phyloP scores from a whole-genome alignment of 2,113 vertebrate species.

The Nyctibius bracteatus region DNA sequence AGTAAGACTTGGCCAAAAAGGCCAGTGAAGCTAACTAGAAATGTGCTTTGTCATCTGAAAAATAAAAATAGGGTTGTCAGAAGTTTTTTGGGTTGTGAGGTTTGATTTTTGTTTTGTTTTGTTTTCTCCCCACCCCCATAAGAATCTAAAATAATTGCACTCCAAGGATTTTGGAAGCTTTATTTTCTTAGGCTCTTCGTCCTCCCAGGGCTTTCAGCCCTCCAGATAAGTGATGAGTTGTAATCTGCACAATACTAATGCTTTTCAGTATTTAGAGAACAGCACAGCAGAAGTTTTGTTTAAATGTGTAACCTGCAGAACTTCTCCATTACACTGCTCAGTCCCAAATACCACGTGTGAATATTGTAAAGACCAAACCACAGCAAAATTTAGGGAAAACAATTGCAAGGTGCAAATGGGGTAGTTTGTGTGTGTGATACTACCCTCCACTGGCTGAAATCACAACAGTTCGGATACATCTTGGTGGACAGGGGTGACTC shows the following conservation, averaged over 20 bases:
- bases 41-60: not conserved
- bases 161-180: not conserved
- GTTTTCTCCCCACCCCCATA: not conserved
- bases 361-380: not conserved
- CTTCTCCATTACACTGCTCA: not conserved
- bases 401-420: not conserved
- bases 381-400: not conserved
- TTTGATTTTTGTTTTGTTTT: not conserved
- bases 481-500: not conserved
- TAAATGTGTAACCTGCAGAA: not conserved
- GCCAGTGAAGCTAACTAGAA: not conserved
- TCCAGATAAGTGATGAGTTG: not conserved
- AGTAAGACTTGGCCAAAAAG: not conserved
- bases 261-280: not conserved
- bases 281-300: not conserved
- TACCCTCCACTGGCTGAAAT: not conserved
- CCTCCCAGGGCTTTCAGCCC: not conserved
- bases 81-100: not conserved
- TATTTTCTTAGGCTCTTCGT: not conserved
- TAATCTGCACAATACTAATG: not conserved
- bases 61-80: not conserved
- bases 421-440: not conserved
- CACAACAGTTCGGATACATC: not conserved
- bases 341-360: fast-evolving
- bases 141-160: not conserved